Base-by-base conservation (phyloP, 2,113 vertebrate species). In the Mystacornis crossleyi region DNA sequence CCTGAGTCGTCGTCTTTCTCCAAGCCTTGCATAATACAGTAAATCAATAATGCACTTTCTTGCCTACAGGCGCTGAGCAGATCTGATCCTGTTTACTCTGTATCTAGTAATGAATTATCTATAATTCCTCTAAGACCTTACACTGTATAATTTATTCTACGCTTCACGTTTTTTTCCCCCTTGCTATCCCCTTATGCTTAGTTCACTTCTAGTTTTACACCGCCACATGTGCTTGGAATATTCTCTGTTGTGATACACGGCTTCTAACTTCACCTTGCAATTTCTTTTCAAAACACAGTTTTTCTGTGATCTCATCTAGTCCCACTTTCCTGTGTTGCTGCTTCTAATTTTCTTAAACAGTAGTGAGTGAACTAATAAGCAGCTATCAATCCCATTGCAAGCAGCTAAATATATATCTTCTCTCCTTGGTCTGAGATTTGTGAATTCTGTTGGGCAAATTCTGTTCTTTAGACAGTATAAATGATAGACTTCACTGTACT, bases 21-120 rank as follows among this genome's bases (percentile, higher is more conserved):
- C 45, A 81, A 84, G 72, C 72, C 61, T 43, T 81, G 65, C 92
- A 90, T 92, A 89, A 93, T 81, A 89, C 36, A 61, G 65, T 72
- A 84, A 91, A 96, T 96, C 95, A 94, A 93, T 96, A 96, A 90
- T 94, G 48, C 40, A 36, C 64, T 89, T 93, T 75, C 53, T 93
- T 92, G 82, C 40, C 82, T 86, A 53, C 34, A 73, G 86, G 53
- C 4, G 0, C 72, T 90, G 75, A 91, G 65, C 61, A 90, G 81
- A 92, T 89, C 82, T 88, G 88, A 86, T 92, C 72, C 65, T 95
- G 69, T 93, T 96, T 96, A 73, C 61, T 85, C 53, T 82, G 2
- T 82, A 81, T 90, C 88, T 92, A 81, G 92, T 94, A 83, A 96
- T 86, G 82, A 95, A 93, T 95, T 87, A 93, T 92, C 90, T 86